phyloP scores from a whole-genome alignment of 2,888 invertebrate species.

The Eubasilissa splendida region DNA sequence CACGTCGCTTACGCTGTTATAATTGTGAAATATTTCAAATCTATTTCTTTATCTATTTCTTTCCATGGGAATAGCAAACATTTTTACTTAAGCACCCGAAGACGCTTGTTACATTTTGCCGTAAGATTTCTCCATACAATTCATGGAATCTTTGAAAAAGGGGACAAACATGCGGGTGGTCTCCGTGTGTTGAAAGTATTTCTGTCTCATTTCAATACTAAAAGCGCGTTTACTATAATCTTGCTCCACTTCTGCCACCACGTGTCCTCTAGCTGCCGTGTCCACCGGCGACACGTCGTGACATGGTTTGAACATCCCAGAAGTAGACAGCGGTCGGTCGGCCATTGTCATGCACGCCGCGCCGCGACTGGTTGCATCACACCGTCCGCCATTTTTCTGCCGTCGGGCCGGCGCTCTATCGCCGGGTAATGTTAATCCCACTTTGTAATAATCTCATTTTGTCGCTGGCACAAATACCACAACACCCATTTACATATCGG shows the following conservation, averaged over 20 bases:
- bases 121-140: no score
- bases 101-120: no score
- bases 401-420: constrained; percentile 26
- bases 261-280: constrained; percentile 5
- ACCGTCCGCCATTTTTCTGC: constrained; percentile 38
- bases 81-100: no score
- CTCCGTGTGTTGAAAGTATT: no score
- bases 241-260: not conserved
- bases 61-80: no score
- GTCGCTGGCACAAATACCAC: constrained; percentile 50
- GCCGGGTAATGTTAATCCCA: constrained; percentile 49
- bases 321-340: not conserved
- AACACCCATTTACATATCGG: constrained; percentile 12
- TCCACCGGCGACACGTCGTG: not conserved
- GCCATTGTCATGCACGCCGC: constrained; percentile 38
- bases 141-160: no score
- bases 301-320: constrained; percentile 32
- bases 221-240: not conserved
- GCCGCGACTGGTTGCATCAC: constrained; percentile 47
- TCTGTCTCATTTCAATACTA: no score
- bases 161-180: no score
- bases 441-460: constrained; percentile 41
- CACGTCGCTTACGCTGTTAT: no score
- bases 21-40: no score
- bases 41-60: no score